Evolutionary conservation across 2,113 vertebrate species (phyloP), one percentile per base, ranked within the genome.

Genomic region (Cyanoderma ruficeps): DNA sequence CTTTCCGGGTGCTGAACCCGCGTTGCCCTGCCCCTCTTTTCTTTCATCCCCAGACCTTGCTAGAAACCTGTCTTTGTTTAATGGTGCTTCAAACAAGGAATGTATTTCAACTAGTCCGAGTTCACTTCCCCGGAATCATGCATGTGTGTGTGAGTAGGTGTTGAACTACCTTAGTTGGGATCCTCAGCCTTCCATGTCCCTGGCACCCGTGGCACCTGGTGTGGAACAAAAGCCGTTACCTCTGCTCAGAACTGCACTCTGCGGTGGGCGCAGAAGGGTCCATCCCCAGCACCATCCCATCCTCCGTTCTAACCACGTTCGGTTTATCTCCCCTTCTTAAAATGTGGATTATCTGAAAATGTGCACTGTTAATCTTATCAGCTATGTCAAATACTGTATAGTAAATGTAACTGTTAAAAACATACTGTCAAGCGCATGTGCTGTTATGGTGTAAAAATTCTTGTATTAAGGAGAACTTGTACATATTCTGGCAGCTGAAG

Each of bases 81-180:
- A 96, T 97, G 96, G 97, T 97, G 97, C 97, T 97, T 97, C 93
- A 94, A 94, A 95, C 83, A 87, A 96, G 90, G 97, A 97, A 97
- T 97, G 96, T 97, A 96, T 97, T 97, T 96, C 90, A 94, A 50
- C 80, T 46, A 90, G 74, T 94, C 84, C 39, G 9, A 88, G 77
- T 93, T 97, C 95, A 95, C 93, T 47, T 76, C 85, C 90, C 72
- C 18, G 2, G 86, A 96, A 90, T 95, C 94, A 76, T 92, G 95
- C 93, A 96, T 94, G 94, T 95, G 87, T 96, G 92, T 94, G 94
- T 87, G 90, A 94, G 87, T 94, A 96, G 83, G 90, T 90, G 86
- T 95, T 93, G 35, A 87, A 67, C 91, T 95, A 33, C 89, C 74
- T 83, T 77, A 46, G 87, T 46, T 23, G 27, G 87, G 93, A 90